A percentile compares a stretch with the other conserved stretches of the same genome.
Conservation (phyloP, 2,113 vertebrate species). For the Accipiter cooperii region DNA sequence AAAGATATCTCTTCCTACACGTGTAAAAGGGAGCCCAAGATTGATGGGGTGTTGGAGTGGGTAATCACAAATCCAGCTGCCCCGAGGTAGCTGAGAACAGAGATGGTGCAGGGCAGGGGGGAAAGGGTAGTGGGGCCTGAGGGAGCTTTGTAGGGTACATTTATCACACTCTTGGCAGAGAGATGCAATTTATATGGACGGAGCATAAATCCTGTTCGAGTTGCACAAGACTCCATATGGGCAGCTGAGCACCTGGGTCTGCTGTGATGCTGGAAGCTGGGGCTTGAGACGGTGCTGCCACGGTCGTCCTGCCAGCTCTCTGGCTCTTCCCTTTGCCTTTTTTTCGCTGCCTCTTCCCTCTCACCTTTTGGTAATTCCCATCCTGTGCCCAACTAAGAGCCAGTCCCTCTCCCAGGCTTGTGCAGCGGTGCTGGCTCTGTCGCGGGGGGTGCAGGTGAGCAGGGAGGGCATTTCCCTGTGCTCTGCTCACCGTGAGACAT, state of each 20-base stretch:
- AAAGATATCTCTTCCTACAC: not conserved
- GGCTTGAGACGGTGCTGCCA: not conserved
- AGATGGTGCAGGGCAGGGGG: constrained; percentile 4
- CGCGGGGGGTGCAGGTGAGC: not conserved
- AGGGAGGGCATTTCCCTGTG: not conserved
- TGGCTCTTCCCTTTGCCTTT: not conserved
- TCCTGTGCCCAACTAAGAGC: not conserved
- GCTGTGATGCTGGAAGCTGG: not conserved
- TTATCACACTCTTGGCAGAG: constrained; percentile 11
- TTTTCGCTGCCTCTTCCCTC: not conserved
- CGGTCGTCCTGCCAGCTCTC: not conserved
- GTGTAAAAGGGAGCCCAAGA: constrained; percentile 19
- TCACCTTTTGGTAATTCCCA: not conserved
- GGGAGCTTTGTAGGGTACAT: constrained; percentile 14
- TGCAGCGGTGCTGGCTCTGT: not conserved
- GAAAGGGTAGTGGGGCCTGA: constrained; percentile 11
- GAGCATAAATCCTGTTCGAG: constrained; percentile 23
- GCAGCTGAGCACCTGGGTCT: not conserved
- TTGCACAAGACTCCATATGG: not conserved
- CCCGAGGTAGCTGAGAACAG: constrained; percentile 23
- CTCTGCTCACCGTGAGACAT: not conserved
- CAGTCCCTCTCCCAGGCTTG: not conserved
- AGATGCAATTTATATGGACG: not conserved
- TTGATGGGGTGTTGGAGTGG: constrained; percentile 30
- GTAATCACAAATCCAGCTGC: constrained; percentile 60